phyloP scores from a whole-genome alignment of 2,888 invertebrate genomes.

The Colostygia pectinataria region DNA sequence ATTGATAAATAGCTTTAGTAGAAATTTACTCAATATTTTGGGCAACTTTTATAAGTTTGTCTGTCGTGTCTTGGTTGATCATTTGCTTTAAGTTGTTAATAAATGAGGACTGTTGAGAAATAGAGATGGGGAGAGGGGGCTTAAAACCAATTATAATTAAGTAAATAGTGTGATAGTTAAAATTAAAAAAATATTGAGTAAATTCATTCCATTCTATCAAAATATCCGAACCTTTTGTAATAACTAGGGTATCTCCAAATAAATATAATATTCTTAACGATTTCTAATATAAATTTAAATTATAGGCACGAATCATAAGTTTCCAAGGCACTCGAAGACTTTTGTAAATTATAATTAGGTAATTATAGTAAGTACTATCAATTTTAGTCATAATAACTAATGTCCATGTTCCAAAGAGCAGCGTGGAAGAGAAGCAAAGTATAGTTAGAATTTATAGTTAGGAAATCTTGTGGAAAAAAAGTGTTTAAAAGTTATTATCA shows the following conservation, averaged over 20 bases:
- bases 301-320: constrained; percentile 62
- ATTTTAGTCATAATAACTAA: constrained; percentile 42
- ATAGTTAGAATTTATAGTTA: too few relatives aligned
- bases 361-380: neutral
- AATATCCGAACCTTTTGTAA: constrained; percentile 23
- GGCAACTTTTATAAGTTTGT: neutral
- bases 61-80: neutral
- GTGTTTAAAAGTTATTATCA: constrained; percentile 3
- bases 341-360: constrained; percentile 29
- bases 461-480: constrained; percentile 7
- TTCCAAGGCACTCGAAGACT: constrained; percentile 58
- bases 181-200: too few relatives aligned
- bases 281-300: constrained; percentile 31
- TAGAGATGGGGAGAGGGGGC: too few relatives aligned
- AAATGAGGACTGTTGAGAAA: too few relatives aligned
- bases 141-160: too few relatives aligned
- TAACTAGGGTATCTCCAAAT: constrained; percentile 10
- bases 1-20: neutral
- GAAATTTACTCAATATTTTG: constrained; percentile 15
- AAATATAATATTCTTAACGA: constrained; percentile 26
- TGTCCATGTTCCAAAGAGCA: constrained; percentile 50
- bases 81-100: too few relatives aligned
- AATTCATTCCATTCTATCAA: neutral
- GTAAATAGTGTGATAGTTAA: too few relatives aligned
- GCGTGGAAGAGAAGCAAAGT: constrained; percentile 65